These are phyloP conservation scores for Embiotoca jacksoni DNA, from an alignment of 2,113 vertebrate genomes.

Conservation along the genomic window DNA sequence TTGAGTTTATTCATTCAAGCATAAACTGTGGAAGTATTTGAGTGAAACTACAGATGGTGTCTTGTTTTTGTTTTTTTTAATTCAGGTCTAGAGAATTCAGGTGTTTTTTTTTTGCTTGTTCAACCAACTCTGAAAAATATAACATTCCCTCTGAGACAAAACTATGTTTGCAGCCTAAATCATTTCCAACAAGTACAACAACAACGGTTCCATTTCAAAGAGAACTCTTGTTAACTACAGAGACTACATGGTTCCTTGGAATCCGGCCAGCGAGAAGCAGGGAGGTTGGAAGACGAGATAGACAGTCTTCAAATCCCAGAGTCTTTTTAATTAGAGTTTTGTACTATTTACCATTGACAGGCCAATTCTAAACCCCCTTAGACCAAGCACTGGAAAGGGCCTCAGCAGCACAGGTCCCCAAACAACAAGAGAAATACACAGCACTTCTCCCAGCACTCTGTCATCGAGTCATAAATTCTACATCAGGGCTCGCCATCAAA, in stretches of 20 bases:
- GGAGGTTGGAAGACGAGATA: conserved; percentile 2
- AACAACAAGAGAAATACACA: neutral
- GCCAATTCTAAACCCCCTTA: conserved; percentile 1
- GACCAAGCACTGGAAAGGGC: neutral
- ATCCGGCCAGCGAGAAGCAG: conserved; percentile 27
- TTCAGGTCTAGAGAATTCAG: conserved; percentile 10
- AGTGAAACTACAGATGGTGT: conserved; percentile 15
- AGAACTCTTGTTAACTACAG: conserved; percentile 29
- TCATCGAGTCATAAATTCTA: neutral
- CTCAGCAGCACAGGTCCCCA: neutral
- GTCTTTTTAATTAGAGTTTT: conserved; percentile 18
- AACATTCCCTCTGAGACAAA: conserved; percentile 11
- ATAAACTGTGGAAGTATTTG: neutral
- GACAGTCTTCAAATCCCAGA: conserved; percentile 10
- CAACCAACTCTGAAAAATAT: conserved; percentile 32
- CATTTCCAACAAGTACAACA: conserved; percentile 33
- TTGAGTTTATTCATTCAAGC: neutral
- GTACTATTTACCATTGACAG: conserved; percentile 6
- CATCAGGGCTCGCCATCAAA: neutral
- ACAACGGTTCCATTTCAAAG: conserved; percentile 42
- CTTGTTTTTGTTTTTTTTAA: conserved; percentile 26
- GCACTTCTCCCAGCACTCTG: neutral
- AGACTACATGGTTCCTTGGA: conserved; percentile 22
- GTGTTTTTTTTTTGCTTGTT: conserved; percentile 25
- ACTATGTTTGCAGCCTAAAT: conserved; percentile 34